Evolutionary conservation across 1,140 invertebrate species (phyloP).

Genomic region (Charaxes varanes): DNA sequence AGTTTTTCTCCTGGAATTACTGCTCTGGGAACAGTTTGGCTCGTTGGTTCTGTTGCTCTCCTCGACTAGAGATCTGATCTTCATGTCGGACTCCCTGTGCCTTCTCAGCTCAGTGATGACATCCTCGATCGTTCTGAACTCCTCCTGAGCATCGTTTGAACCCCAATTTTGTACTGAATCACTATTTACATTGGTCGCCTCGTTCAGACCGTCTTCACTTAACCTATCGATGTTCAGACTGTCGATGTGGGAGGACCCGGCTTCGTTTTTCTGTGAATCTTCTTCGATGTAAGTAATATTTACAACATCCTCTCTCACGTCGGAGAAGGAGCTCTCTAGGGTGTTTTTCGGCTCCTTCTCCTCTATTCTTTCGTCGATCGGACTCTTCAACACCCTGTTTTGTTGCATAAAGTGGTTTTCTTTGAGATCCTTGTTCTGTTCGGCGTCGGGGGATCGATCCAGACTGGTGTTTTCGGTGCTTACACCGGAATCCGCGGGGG

Average conservation of each 20-base stretch:
- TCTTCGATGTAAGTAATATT: conserved; percentile 56
- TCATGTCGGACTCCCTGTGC: conserved; percentile 41
- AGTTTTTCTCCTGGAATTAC: conserved; percentile 35
- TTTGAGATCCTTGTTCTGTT: conserved; percentile 53
- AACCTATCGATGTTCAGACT: conserved; percentile 47
- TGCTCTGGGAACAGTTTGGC: conserved; percentile 36
- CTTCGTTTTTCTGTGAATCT: conserved; percentile 56
- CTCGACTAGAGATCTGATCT: conserved; percentile 32
- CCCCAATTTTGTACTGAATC: conserved; percentile 26
- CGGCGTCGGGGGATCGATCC: conserved; percentile 76
- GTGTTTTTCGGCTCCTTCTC: conserved; percentile 38
- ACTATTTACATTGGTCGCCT: conserved; percentile 20
- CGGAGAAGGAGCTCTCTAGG: conserved; percentile 57
- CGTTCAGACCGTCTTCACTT: conserved; percentile 36
- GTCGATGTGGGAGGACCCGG: conserved; percentile 48
- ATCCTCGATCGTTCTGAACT: conserved; percentile 48
- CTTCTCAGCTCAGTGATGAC: conserved; percentile 49
- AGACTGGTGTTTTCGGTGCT: conserved; percentile 83
- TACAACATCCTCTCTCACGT: conserved; percentile 45
- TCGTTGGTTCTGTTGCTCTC: conserved; percentile 33
- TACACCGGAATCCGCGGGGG: conserved; percentile 80
- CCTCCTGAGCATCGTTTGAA: conserved; percentile 30
- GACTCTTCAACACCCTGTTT: conserved; percentile 57
- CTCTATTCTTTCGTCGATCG: conserved; percentile 32
- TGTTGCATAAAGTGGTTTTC: conserved; percentile 60